These are phyloP conservation scores for Stenodema calcarata DNA, from an alignment of 2,888 invertebrate genomes.

Conservation along the genomic window DNA sequence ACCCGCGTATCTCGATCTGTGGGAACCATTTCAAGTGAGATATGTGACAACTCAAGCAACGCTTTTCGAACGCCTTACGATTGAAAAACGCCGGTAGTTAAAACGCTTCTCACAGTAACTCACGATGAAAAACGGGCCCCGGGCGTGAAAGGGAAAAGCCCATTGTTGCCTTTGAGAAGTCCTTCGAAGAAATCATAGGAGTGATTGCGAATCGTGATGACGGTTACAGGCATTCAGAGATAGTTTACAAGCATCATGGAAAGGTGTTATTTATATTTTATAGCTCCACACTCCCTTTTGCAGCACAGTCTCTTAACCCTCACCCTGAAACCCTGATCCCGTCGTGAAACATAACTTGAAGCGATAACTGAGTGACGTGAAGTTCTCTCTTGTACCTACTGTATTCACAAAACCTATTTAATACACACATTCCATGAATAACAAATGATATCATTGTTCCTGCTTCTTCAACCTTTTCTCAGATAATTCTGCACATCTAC, in stretches of 20 bases:
- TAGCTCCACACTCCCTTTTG: neutral
- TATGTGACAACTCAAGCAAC: neutral
- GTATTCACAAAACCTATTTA: no score
- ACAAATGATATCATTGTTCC: no score
- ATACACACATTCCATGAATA: no score
- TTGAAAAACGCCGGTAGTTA: neutral
- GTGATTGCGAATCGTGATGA: neutral
- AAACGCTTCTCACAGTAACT: neutral
- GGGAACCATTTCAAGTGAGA: neutral
- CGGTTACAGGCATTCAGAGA: neutral
- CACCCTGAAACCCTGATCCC: neutral
- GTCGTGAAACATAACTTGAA: neutral
- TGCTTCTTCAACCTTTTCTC: no score
- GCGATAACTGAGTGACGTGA: neutral
- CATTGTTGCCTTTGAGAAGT: conserved; percentile 2
- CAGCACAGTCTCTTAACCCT: neutral
- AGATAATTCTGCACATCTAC: no score
- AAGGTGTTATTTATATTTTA: neutral
- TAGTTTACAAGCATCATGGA: neutral
- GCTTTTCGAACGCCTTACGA: neutral
- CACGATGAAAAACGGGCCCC: neutral
- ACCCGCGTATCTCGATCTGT: neutral
- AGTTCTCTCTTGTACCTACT: neutral
- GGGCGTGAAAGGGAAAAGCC: neutral
- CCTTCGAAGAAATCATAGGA: neutral